phyloP scores from a whole-genome alignment of 1,140 invertebrate genomes.

The Heliconius hermathena region DNA sequence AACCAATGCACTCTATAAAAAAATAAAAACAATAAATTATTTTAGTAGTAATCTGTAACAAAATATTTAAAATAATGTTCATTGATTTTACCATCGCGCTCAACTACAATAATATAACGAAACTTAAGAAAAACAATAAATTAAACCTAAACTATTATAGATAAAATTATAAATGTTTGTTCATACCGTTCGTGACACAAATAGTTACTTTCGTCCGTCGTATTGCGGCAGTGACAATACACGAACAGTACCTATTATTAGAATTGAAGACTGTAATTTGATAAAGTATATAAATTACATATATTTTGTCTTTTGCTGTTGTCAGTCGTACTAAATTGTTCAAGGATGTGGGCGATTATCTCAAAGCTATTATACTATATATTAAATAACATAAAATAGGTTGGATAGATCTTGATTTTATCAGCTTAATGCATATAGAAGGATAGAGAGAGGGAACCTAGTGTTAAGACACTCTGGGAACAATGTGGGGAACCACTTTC shows the following conservation, averaged over 20 bases:
- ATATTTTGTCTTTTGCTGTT: slow-evolving; percentile 21
- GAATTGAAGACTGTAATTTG: slow-evolving; percentile 25
- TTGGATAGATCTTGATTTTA: background rate
- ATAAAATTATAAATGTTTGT: background rate
- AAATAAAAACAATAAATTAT: too few relatives aligned
- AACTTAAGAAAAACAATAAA: background rate
- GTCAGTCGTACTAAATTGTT: slow-evolving; percentile 21
- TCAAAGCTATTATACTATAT: background rate
- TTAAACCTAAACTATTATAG: background rate
- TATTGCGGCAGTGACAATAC: slow-evolving; percentile 1
- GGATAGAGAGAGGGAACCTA: too few relatives aligned
- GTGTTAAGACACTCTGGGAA: too few relatives aligned
- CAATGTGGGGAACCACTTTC: too few relatives aligned
- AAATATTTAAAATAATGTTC: background rate
- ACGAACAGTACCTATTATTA: slow-evolving; percentile 6
- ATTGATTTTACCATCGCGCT: background rate
- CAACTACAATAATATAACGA: background rate
- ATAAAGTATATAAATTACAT: slow-evolving; percentile 33
- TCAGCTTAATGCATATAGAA: too few relatives aligned
- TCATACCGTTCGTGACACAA: slow-evolving; percentile 15
- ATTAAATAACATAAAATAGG: background rate
- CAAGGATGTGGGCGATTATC: slow-evolving; percentile 39
- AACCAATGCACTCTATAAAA: too few relatives aligned
- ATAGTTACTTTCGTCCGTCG: slow-evolving; percentile 19
- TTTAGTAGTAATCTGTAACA: too few relatives aligned